Evolutionary conservation across 2,113 vertebrate genomes (phyloP).

Genomic region (Myrmecophaga tridactyla): DNA sequence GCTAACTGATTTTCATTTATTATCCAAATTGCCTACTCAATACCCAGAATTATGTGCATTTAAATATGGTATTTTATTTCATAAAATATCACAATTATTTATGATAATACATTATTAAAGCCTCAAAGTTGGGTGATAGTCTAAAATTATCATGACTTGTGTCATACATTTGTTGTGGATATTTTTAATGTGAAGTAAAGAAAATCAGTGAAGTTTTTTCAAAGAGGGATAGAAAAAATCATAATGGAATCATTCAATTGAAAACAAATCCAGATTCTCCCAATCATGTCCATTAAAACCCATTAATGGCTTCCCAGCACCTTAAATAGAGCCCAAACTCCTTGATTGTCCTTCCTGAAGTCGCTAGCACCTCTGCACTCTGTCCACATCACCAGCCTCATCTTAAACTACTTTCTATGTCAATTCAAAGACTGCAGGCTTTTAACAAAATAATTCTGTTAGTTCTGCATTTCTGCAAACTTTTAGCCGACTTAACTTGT

Average conservation of each 20-base stretch:
- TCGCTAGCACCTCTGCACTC: not conserved
- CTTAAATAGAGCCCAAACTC: not conserved
- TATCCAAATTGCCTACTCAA: slow-evolving; percentile 58
- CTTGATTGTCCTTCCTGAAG: not conserved
- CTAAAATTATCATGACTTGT: not conserved
- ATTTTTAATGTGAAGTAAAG: not conserved
- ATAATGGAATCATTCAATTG: not conserved
- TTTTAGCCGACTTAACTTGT: not conserved
- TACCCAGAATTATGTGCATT: slow-evolving; percentile 58
- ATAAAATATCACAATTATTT: not conserved
- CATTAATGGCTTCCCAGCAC: not conserved
- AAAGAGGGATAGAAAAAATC: not conserved
- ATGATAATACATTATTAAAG: not conserved
- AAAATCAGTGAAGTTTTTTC: not conserved
- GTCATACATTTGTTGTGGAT: not conserved
- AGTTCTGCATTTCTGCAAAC: not conserved
- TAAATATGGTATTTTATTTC: slow-evolving; percentile 6
- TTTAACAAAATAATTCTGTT: not conserved
- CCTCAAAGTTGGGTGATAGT: not conserved
- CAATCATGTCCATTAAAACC: not conserved
- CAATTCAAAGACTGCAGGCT: not conserved
- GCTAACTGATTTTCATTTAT: slow-evolving; percentile 73
- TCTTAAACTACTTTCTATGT: not conserved
- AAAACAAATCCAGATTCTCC: not conserved
- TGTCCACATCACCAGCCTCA: not conserved